Conservation (phyloP, 2,888 invertebrate genomes). For the Hartigia nigra region DNA sequence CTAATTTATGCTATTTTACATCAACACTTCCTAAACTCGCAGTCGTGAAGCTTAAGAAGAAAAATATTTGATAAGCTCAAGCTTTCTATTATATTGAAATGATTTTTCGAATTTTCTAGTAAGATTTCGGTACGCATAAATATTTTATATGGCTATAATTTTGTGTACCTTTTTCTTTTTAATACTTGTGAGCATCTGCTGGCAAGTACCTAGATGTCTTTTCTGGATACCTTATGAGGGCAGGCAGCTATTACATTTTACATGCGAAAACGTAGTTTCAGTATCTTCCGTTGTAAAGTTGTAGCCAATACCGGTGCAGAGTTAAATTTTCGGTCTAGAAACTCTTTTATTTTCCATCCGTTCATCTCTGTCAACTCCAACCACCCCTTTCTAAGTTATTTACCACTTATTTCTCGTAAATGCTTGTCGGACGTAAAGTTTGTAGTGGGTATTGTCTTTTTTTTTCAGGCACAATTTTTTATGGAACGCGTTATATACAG, state of each 20-base stretch:
- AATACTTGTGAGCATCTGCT: neutral
- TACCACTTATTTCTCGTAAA: neutral
- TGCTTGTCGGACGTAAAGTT: neutral
- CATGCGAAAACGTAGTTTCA: neutral
- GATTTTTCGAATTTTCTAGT: neutral
- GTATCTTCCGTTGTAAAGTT: neutral
- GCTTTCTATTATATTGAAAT: neutral
- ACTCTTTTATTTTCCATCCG: neutral
- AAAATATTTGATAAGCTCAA: too few relatives aligned
- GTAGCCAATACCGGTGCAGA: neutral
- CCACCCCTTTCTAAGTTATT: neutral
- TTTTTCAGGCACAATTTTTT: neutral
- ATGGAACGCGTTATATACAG: neutral
- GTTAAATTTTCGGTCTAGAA: neutral
- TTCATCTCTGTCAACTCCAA: constrained; percentile 1
- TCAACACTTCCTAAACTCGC: neutral
- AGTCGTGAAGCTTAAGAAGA: too few relatives aligned
- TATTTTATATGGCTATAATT: neutral
- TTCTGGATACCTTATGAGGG: neutral
- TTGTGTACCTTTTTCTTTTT: neutral
- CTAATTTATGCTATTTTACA: neutral
- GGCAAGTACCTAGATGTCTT: neutral
- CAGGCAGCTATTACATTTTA: neutral
- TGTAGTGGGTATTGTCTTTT: neutral
- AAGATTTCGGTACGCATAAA: neutral